These are phyloP conservation scores for Ennomos fuscantarius DNA, from an alignment of 2,888 invertebrate genomes.

Conservation along the genomic window DNA sequence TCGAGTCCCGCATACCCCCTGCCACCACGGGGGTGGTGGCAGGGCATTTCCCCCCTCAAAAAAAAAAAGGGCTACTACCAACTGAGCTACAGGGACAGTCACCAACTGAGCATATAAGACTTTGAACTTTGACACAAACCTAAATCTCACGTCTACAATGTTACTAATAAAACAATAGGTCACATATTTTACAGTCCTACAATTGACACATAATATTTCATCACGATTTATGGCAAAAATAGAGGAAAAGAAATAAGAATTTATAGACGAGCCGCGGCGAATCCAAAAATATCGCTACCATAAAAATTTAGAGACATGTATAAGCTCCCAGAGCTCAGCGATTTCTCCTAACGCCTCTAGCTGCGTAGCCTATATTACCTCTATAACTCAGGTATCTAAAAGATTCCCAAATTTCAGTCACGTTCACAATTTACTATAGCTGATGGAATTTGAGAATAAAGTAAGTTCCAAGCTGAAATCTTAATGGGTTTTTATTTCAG, in stretches of 20 bases:
- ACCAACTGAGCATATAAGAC: too few species aligned
- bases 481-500: conserved; percentile 1
- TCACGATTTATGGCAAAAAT: not conserved
- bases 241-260: conserved; percentile 8
- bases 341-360: conserved; percentile 4
- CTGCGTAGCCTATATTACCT: conserved; percentile 3
- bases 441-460: conserved; percentile 7
- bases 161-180: conserved; percentile 5
- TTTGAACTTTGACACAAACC: too few species aligned
- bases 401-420: conserved; percentile 26
- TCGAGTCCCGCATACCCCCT: too few species aligned
- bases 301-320: conserved; percentile 16
- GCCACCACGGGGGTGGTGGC: too few species aligned
- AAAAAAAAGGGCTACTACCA: too few species aligned
- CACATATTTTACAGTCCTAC: too few species aligned
- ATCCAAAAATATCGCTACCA: conserved; percentile 9
- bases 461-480: not conserved
- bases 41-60: too few species aligned
- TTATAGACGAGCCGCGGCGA: conserved; percentile 4
- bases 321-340: conserved; percentile 1
- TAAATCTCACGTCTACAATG: not conserved
- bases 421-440: conserved; percentile 18
- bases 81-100: too few species aligned
- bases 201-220: too few species aligned
- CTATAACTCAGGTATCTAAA: conserved; percentile 10